Evolutionary conservation across 2,797 vertebrate genomes (phyloP).

Genomic region (Mycteria americana): DNA sequence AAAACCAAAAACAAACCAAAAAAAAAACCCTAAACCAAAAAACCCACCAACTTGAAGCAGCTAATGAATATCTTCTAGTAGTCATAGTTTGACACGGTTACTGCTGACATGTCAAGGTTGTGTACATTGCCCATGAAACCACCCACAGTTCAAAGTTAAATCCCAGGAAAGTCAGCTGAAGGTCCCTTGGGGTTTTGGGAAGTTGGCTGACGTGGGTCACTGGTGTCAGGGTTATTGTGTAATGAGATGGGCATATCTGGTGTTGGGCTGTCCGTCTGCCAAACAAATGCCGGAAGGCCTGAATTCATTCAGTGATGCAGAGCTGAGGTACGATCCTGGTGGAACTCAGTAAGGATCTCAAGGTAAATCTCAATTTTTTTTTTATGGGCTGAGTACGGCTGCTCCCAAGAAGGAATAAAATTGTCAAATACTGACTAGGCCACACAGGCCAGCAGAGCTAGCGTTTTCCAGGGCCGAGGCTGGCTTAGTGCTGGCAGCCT

Average conservation of each 20-base stretch:
- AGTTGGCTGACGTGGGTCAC: accelerated
- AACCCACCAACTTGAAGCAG: neutral
- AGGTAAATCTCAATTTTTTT: neutral
- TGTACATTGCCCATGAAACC: accelerated
- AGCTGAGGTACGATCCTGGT: neutral
- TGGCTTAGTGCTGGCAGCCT: neutral
- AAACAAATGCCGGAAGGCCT: accelerated
- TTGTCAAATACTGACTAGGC: accelerated
- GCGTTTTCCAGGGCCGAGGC: neutral
- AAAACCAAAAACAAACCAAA: too few species aligned
- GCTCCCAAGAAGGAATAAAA: neutral
- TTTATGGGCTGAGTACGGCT: neutral
- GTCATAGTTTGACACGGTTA: neutral
- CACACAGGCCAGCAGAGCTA: neutral
- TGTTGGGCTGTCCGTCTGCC: neutral
- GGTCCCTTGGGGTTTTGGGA: neutral
- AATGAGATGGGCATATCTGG: neutral
- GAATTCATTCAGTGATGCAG: too few species aligned
- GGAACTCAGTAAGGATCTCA: neutral
- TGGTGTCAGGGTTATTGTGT: neutral
- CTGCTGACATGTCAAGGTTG: neutral
- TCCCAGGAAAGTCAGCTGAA: neutral
- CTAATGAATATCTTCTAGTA: neutral
- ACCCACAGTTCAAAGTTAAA: neutral
- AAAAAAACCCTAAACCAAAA: too few species aligned